Percentiles rank a stretch among this genome's conserved stretches.
Evolutionary conservation across 1,140 invertebrate species (phyloP).

Genomic region (Trichonephila clavipes): DNA sequence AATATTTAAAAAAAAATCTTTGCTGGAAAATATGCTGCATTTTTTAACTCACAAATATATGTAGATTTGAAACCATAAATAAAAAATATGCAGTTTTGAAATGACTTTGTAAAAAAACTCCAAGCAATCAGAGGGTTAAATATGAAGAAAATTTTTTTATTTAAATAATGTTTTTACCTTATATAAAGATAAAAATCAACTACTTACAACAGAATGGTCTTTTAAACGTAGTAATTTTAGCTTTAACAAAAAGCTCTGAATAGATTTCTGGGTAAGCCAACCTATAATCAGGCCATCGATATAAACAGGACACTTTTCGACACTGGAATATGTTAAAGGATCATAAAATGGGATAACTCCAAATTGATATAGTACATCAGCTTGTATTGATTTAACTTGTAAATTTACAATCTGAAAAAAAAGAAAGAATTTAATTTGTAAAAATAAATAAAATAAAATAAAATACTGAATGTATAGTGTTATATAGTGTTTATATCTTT

Average conservation of each 20-base stretch:
- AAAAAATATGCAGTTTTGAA: no score
- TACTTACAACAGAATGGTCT: neutral
- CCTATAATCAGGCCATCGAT: conserved; percentile 89
- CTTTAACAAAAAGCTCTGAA: neutral
- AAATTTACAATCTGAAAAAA: conserved; percentile 14
- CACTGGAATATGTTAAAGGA: conserved; percentile 87
- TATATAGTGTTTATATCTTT: no score
- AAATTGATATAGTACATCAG: conserved; percentile 85
- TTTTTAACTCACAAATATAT: no score
- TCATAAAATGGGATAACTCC: conserved; percentile 90
- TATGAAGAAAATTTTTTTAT: neutral
- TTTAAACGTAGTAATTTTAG: neutral
- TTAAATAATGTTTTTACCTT: neutral
- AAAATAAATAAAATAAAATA: no score
- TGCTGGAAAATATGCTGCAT: no score
- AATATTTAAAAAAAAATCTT: no score
- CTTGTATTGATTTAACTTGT: conserved; percentile 86
- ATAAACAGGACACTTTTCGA: conserved; percentile 91
- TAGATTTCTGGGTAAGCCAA: conserved; percentile 88
- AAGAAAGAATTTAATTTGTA: no score
- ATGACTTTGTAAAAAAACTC: no score
- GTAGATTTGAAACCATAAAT: no score
- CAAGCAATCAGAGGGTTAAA: neutral
- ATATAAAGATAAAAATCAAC: neutral
- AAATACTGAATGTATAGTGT: neutral